These are phyloP conservation scores for Ophioninae sp. DNA, from an alignment of 2,888 invertebrate genomes.

Conservation along the genomic window DNA sequence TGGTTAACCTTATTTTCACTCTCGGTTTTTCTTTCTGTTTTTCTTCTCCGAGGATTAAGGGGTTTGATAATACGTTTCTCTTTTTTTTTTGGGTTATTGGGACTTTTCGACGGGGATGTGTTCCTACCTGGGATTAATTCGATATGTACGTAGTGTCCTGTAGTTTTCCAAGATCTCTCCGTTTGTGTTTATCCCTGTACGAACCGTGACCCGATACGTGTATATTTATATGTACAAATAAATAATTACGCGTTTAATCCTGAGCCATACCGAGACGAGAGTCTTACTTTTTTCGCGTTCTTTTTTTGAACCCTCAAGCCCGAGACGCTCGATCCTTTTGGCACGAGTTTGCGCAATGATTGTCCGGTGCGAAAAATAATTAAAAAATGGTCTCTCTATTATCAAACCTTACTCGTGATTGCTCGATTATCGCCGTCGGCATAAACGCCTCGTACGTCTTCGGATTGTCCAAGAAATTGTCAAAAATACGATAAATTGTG, in stretches of 20 bases:
- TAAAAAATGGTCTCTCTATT: constrained; percentile 27
- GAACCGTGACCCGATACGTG: neutral
- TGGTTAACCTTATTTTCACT: constrained; percentile 43
- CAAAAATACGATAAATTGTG: constrained; percentile 45
- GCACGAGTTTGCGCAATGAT: constrained; percentile 53
- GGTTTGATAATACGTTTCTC: neutral
- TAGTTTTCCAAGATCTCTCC: constrained; percentile 18
- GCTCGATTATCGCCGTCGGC: constrained; percentile 20
- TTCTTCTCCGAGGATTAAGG: neutral
- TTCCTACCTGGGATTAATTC: constrained; percentile 22
- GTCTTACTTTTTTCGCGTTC: neutral
- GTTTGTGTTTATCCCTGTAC: neutral
- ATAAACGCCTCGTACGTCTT: constrained; percentile 11
- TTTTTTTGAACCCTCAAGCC: neutral
- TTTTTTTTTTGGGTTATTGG: neutral
- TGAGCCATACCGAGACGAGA: neutral
- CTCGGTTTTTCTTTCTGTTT: neutral
- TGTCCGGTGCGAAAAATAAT: constrained; percentile 51
- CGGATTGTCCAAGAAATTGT: constrained; percentile 43
- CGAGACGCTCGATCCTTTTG: constrained; percentile 5
- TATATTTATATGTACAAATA: constrained; percentile 29
- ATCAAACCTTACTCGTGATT: neutral
- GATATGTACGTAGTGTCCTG: constrained; percentile 51
- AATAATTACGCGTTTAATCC: constrained; percentile 13
- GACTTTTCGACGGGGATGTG: neutral